Base-by-base conservation (phyloP, 2,113 vertebrate species). In the zebrafish (Danio rerio) region DNA sequence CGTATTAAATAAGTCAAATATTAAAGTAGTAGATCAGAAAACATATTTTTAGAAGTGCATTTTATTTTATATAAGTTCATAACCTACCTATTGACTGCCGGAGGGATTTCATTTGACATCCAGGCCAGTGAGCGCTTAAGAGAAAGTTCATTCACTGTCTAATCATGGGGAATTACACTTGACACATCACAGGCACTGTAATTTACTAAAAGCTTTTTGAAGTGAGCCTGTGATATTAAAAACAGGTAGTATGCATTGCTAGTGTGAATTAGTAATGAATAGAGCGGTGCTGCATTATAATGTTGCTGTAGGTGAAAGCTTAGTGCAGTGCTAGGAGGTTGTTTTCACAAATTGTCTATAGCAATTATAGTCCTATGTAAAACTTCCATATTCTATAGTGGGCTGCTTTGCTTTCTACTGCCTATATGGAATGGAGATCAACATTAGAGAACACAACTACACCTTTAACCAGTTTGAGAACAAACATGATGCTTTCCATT, bases 181-280 rank as follows among this genome's bases (percentile, higher is more conserved):
- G 74, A 77, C 74, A 77, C 74, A 77, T 49, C 58, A 63, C 45
- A 50, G 58, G 12, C 49, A 40, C n/a, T 9, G 9, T 4, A 61
- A 63, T 77, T 16, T 77, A 63, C 74, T 62, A 50, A 77, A 77
- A 77, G 74, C 45, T 50, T 62, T 63, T 16, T 61, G 74, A 77
- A 77, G 45, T 49, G 45, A 63, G 20, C 43, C 18, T 61, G 58
- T 63, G 45, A 50, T 43, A 62, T 77, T 77, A 63, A 9, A 77
- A 47, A 63, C 20, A 31, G 45, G n/a, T 76, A 43, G 40, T 11
- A 4, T 42, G 31, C 9, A 73, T 73, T 8, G 40, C 72, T 56
- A 20, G 11, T 77, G 18, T 77, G 74, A 62, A 50, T 62, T 40
- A 16, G 58, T 50, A 43, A 76, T 59, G 55, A 3, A 50, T 18